Conservation (phyloP, 2,888 invertebrate species). For the Conistra vaccinii region DNA sequence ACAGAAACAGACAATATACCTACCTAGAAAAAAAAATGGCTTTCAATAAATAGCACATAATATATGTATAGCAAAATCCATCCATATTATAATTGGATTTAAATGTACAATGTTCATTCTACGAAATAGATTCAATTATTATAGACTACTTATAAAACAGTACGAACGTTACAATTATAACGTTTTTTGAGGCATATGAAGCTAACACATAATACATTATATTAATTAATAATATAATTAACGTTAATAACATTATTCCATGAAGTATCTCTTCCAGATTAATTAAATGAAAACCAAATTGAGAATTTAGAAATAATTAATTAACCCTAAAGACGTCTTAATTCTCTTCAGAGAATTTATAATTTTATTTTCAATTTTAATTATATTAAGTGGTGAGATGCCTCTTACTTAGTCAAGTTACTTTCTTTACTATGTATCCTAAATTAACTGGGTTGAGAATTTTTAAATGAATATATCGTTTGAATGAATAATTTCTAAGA, state of each 20-base stretch:
- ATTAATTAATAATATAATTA: no score
- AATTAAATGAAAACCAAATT: constrained; percentile 28
- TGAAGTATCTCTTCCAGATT: neutral
- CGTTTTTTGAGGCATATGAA: neutral
- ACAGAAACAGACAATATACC: neutral
- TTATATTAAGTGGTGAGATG: constrained; percentile 41
- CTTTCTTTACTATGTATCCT: constrained; percentile 18
- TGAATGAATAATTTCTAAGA: constrained; percentile 3
- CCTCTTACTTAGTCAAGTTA: constrained; percentile 24
- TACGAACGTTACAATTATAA: neutral
- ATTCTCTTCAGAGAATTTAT: constrained; percentile 35
- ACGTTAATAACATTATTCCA: constrained; percentile 3
- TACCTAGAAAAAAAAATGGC: neutral
- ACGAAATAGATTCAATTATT: neutral
- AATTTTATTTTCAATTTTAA: constrained; percentile 48
- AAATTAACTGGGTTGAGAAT: constrained; percentile 11
- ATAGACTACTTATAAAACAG: neutral
- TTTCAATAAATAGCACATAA: neutral
- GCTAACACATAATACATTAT: no score
- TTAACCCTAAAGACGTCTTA: constrained; percentile 34
- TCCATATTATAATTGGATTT: no score
- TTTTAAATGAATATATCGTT: constrained; percentile 10
- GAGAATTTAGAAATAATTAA: constrained; percentile 29
- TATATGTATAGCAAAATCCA: neutral
- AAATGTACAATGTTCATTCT: neutral